Conservation (phyloP, 1,140 invertebrate genomes). For the Lasaia peninsularis region DNA sequence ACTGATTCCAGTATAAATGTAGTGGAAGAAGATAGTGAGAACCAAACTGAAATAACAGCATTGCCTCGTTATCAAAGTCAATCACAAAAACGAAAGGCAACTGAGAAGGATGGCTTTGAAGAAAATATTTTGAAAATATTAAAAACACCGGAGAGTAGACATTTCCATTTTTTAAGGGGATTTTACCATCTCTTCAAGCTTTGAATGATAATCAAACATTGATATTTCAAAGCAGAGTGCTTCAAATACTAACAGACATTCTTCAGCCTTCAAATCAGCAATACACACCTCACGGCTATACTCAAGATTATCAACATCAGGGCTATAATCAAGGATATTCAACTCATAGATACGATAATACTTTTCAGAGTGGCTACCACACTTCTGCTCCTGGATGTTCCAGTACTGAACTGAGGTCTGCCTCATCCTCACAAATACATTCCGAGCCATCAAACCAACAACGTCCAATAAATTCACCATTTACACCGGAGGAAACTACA, state of each 20-base stretch:
- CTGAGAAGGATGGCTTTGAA: constrained; percentile 18
- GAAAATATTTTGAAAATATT: constrained; percentile 18
- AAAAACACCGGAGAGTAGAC: constrained; percentile 10
- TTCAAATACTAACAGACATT: constrained; percentile 5
- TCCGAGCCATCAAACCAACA: constrained; percentile 23
- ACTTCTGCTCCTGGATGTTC: constrained; percentile 4
- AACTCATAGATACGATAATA: constrained; percentile 8
- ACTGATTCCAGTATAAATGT: constrained; percentile 20
- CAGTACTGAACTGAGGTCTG: too few species aligned
- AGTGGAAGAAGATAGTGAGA: constrained; percentile 1
- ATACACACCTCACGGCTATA: constrained; percentile 12
- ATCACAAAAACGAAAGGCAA: constrained; percentile 21
- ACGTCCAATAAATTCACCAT: constrained; percentile 16
- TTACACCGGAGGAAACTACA: constrained; percentile 13
- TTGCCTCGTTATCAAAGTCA: constrained; percentile 17
- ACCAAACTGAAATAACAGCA: constrained; percentile 16
- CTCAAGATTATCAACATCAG: constrained; percentile 27
- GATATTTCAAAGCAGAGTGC: constrained; percentile 4
- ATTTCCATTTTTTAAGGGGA: background rate
- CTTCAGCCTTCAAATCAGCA: constrained; percentile 6
- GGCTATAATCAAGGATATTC: constrained; percentile 8
- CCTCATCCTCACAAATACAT: constrained; percentile 28
- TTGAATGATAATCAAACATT: constrained; percentile 11
- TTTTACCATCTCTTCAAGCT: constrained; percentile 2
- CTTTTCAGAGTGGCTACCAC: constrained; percentile 11